Evolutionary conservation across 2,113 vertebrate species (phyloP).

Genomic region (Prunella fulvescens): DNA sequence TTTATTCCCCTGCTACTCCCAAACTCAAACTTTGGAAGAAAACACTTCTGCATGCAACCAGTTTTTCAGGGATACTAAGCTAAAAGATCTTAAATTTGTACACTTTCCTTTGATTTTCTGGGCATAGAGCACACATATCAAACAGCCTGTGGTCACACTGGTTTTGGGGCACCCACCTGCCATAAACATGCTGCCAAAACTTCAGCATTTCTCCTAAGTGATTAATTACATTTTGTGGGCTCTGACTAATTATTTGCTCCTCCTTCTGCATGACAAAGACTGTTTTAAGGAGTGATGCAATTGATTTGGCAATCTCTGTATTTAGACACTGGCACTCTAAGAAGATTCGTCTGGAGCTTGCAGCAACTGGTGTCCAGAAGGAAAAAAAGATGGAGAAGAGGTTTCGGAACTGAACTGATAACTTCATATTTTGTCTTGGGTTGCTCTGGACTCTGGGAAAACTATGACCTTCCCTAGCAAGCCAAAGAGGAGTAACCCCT

Average conservation of each 20-base stretch:
- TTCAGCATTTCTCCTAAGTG: background rate
- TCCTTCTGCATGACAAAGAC: background rate
- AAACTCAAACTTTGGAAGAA: background rate
- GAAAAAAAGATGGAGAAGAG: background rate
- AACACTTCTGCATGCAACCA: background rate
- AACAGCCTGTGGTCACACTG: background rate
- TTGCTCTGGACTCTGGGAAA: background rate
- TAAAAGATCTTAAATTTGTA: background rate
- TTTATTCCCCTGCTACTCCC: background rate
- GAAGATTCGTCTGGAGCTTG: background rate
- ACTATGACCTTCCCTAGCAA: background rate
- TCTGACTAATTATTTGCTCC: slow-evolving; percentile 10
- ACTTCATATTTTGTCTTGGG: background rate
- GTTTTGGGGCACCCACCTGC: background rate
- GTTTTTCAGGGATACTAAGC: background rate
- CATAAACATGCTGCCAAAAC: background rate
- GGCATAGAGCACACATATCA: background rate
- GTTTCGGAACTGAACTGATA: background rate
- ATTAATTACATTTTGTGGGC: background rate
- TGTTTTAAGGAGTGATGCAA: background rate
- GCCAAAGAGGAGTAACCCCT: background rate
- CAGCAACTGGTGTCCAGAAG: background rate
- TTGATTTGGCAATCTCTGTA: background rate
- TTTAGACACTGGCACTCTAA: background rate
- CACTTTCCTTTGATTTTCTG: background rate